These are phyloP conservation scores for Harpagoxenus sublaevis DNA, from an alignment of 2,888 invertebrate genomes.

Conservation along the genomic window DNA sequence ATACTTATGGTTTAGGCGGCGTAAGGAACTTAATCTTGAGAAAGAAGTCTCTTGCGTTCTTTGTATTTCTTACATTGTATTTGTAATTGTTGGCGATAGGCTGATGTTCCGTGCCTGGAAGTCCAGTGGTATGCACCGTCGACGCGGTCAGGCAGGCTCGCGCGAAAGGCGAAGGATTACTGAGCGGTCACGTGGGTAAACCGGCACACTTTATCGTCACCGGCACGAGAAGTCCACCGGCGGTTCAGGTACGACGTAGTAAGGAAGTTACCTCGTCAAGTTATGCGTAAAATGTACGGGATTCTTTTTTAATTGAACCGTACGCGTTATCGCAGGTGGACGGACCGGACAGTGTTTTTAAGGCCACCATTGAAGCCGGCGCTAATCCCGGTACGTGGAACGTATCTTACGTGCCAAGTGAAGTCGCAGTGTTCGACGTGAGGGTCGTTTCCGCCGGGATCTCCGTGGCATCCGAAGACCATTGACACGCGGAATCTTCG, in stretches of 20 bases:
- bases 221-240: constrained; percentile 84
- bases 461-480: constrained; percentile 93
- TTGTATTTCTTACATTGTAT: neutral
- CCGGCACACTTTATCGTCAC: constrained; percentile 87
- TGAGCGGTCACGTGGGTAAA: constrained; percentile 87
- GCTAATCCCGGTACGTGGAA: constrained; percentile 93
- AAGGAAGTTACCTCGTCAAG: neutral
- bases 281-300: neutral
- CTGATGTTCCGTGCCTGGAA: constrained; percentile 85
- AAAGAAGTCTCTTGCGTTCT: neutral
- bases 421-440: constrained; percentile 97
- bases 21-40: neutral
- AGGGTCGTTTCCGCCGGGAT: constrained; percentile 92
- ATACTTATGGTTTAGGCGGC: neutral
- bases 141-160: constrained; percentile 88
- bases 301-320: neutral
- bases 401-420: constrained; percentile 95
- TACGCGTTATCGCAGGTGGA: constrained; percentile 84
- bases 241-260: constrained; percentile 80
- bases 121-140: constrained; percentile 88
- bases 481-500: constrained; percentile 88
- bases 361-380: constrained; percentile 89
- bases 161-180: constrained; percentile 89
- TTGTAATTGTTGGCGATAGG: constrained; percentile 69
- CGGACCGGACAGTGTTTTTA: constrained; percentile 89